Conservation (phyloP, 2,113 vertebrate genomes). For the Serilophus lunatus region DNA sequence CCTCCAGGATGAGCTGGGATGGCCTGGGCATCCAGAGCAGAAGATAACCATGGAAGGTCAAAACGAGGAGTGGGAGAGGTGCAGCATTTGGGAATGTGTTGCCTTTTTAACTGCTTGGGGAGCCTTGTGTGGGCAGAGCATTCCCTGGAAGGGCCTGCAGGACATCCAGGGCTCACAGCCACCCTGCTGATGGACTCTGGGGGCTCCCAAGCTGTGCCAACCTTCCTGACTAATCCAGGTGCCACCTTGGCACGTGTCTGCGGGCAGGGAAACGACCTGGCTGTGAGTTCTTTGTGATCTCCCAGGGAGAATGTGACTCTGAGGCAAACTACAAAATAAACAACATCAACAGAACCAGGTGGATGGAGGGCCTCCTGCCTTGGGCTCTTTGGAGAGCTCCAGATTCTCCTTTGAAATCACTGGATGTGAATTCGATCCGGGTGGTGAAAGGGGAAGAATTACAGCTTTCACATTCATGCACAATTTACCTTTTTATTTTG, state of each 20-base stretch:
- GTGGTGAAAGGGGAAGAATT: slow-evolving; percentile 73
- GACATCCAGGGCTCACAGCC: neutral
- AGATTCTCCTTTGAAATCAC: slow-evolving; percentile 64
- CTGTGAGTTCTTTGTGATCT: neutral
- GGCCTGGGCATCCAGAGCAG: neutral
- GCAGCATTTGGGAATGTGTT: rapidly evolving
- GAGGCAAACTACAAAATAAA: no score
- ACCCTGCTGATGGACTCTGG: neutral
- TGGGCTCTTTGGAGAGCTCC: slow-evolving; percentile 48
- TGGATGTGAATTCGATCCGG: slow-evolving; percentile 58
- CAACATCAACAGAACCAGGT: neutral
- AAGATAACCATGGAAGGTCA: neutral
- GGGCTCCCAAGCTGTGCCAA: neutral
- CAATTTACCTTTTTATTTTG: slow-evolving; percentile 75
- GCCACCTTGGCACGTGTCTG: neutral
- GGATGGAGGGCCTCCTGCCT: neutral
- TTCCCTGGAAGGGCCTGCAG: neutral
- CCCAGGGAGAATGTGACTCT: neutral
- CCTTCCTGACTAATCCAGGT: neutral
- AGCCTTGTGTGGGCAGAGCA: neutral
- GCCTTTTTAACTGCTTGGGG: neutral
- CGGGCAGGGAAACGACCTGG: neutral
- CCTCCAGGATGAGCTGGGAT: neutral
- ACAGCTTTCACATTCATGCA: slow-evolving; percentile 71
- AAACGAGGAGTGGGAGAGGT: neutral